These are phyloP conservation scores for Anguilla pacifica DNA, from an alignment of 2,797 vertebrate species.

Conservation along the genomic window DNA sequence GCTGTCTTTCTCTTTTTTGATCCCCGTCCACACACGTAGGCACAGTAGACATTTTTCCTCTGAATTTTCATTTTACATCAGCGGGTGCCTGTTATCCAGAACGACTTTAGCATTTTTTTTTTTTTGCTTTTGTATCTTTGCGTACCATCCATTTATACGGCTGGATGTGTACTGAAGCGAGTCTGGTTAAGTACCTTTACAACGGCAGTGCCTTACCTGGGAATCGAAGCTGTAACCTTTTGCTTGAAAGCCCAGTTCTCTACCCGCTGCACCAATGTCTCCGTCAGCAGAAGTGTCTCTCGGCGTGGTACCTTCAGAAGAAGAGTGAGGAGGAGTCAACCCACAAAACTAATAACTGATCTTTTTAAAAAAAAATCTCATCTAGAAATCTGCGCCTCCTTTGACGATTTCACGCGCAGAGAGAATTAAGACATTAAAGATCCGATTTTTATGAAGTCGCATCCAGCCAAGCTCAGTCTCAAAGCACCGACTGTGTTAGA, in stretches of 20 bases:
- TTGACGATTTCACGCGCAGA: background rate
- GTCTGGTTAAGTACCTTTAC: background rate
- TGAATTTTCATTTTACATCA: background rate
- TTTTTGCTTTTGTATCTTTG: background rate
- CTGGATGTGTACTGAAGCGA: background rate
- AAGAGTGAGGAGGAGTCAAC: no score
- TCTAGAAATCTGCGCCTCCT: background rate
- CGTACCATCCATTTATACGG: background rate
- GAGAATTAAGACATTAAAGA: background rate
- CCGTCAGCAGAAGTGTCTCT: no score
- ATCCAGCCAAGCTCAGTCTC: background rate
- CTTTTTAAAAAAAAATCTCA: background rate
- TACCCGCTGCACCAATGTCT: no score
- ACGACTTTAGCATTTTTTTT: background rate
- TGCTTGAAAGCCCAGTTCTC: background rate
- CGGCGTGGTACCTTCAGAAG: background rate
- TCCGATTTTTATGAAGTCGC: background rate
- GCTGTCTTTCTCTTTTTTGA: background rate
- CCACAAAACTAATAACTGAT: background rate
- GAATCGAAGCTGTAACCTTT: background rate
- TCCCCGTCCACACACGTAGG: background rate
- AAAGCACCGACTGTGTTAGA: background rate
- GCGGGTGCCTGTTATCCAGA: background rate
- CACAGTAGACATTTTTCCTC: background rate
- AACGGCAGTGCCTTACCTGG: background rate